Evolutionary conservation across 2,888 invertebrate genomes (phyloP).

Genomic region (Troides oblongomaculatus): DNA sequence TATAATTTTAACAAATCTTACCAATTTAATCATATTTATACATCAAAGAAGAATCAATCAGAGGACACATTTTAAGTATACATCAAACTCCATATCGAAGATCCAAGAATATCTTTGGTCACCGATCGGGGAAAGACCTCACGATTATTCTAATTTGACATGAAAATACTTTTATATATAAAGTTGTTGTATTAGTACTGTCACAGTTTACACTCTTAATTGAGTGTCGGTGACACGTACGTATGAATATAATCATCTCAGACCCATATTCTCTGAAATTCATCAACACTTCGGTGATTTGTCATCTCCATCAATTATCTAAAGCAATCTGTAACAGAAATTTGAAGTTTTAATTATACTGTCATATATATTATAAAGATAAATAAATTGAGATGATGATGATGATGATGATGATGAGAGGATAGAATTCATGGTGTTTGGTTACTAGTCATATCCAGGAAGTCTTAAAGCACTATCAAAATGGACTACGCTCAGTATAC

Average conservation of each 20-base stretch:
- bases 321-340: background rate
- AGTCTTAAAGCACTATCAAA: no score
- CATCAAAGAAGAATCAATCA: background rate
- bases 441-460: no score
- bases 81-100: background rate
- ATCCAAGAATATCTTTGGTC: background rate
- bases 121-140: background rate
- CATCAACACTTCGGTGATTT: constrained; percentile 10
- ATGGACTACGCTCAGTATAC: no score
- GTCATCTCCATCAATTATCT: background rate
- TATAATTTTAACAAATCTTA: background rate
- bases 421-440: no score
- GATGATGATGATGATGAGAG: no score
- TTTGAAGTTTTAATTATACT: no score
- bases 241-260: constrained; percentile 9
- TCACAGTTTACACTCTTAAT: background rate
- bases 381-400: no score
- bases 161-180: background rate
- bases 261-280: constrained; percentile 16
- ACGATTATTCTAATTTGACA: background rate
- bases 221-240: background rate
- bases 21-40: background rate
- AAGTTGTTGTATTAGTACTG: background rate
- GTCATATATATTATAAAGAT: no score
- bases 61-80: no score